Conservation (phyloP, 2,113 vertebrate species). For the Chloropsis cyanopogon region DNA sequence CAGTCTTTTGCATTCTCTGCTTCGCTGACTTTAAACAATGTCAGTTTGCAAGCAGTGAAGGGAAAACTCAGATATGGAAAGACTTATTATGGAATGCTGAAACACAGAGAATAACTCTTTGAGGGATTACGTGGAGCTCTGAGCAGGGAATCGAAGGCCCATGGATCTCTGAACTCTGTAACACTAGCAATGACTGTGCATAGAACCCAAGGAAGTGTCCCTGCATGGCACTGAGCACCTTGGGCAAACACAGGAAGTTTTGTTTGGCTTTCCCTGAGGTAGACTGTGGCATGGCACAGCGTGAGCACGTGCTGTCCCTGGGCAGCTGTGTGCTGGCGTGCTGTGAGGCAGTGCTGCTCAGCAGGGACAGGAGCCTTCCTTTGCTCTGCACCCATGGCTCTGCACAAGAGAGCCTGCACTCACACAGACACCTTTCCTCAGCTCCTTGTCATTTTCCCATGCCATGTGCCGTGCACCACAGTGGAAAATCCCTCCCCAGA, state of each 20-base stretch:
- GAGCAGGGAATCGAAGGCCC: neutral
- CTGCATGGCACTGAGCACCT: neutral
- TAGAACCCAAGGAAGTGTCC: neutral
- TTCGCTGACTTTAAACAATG: neutral
- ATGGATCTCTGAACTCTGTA: neutral
- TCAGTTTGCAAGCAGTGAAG: neutral
- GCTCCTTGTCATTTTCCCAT: neutral
- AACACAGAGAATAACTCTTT: neutral
- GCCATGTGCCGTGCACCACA: neutral
- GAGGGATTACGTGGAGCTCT: neutral
- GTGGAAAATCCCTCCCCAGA: neutral
- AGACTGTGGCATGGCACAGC: accelerated
- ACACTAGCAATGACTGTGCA: neutral
- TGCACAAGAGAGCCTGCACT: neutral
- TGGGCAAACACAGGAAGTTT: accelerated
- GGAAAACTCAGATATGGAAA: neutral
- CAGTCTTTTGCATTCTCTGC: neutral
- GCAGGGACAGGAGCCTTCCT: neutral
- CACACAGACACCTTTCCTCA: accelerated
- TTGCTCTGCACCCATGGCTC: accelerated
- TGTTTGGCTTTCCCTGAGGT: neutral
- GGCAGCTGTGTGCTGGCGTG: neutral
- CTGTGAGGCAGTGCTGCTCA: accelerated
- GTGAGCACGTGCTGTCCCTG: accelerated
- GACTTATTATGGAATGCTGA: neutral